phyloP scores from a whole-genome alignment of 2,888 invertebrate genomes.

The Nephrotoma flavescens region DNA sequence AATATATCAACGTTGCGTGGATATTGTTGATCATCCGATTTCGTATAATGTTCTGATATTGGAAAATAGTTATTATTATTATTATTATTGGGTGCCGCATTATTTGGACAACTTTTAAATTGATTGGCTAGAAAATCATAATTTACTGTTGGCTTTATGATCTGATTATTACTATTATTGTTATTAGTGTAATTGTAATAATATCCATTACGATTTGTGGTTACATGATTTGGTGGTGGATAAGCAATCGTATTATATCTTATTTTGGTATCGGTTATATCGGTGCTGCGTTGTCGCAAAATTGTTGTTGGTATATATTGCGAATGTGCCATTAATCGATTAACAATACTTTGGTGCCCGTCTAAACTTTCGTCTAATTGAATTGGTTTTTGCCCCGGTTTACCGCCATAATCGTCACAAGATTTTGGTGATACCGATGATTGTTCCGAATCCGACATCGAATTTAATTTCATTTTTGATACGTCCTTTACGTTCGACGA shows the following conservation, averaged over 20 bases:
- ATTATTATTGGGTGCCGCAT: neutral
- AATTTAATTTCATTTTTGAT: neutral
- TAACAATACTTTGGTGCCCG: slow-evolving; percentile 13
- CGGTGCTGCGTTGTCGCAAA: neutral
- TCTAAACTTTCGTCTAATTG: neutral
- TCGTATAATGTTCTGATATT: neutral
- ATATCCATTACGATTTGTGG: neutral
- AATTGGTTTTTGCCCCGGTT: neutral
- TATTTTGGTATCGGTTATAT: neutral
- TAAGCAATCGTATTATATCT: neutral
- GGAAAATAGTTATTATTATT: neutral
- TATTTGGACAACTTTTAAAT: neutral
- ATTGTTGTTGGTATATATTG: slow-evolving; percentile 7
- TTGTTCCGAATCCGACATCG: neutral
- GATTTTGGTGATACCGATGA: neutral
- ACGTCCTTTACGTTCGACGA: slow-evolving; percentile 3
- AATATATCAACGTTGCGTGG: slow-evolving; percentile 2
- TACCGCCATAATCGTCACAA: neutral
- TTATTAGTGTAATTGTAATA: neutral
- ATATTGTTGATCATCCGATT: neutral
- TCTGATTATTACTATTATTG: neutral
- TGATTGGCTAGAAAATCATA: neutral
- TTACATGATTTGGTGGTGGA: neutral
- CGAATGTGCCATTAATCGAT: slow-evolving; percentile 12
- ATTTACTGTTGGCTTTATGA: neutral